These are phyloP conservation scores for Odontophorus gujanensis DNA, from an alignment of 2,113 vertebrate genomes.

Conservation along the genomic window DNA sequence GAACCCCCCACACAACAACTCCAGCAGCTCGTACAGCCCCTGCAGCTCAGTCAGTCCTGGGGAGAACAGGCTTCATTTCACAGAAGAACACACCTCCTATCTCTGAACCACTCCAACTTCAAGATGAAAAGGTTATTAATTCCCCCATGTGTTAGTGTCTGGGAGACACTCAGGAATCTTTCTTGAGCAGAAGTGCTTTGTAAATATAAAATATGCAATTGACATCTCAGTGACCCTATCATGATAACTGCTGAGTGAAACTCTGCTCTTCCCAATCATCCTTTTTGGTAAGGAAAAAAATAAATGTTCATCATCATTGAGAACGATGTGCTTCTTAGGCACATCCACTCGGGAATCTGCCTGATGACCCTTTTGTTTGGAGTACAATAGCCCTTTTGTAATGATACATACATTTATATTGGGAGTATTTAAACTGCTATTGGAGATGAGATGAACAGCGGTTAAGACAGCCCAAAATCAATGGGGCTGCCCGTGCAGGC, in stretches of 20 bases:
- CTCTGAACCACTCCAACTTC: not conserved
- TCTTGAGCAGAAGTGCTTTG: constrained; percentile 18
- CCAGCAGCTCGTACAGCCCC: not conserved
- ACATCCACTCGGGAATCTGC: not conserved
- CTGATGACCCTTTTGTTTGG: not conserved
- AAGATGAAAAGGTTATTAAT: not conserved
- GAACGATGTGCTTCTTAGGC: not conserved
- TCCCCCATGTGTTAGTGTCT: not conserved
- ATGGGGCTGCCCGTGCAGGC: not conserved
- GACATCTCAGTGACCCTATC: constrained; percentile 14
- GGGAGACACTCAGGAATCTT: not conserved
- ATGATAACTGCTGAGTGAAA: not conserved
- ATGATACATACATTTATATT: not conserved
- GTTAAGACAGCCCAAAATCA: constrained; percentile 9
- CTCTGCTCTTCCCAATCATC: not conserved
- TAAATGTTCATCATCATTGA: not conserved
- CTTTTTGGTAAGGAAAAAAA: not conserved
- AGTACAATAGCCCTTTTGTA: not conserved
- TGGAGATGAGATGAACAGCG: not conserved
- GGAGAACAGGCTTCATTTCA: not conserved
- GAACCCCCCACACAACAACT: not conserved
- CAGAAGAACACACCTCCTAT: not conserved
- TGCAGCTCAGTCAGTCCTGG: fast-evolving
- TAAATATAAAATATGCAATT: constrained; percentile 20
- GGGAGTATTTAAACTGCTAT: not conserved